Percentiles rank a stretch among this genome's conserved stretches.
Conservation (phyloP, 2,888 invertebrate genomes). For the Tanypteryx hageni region DNA sequence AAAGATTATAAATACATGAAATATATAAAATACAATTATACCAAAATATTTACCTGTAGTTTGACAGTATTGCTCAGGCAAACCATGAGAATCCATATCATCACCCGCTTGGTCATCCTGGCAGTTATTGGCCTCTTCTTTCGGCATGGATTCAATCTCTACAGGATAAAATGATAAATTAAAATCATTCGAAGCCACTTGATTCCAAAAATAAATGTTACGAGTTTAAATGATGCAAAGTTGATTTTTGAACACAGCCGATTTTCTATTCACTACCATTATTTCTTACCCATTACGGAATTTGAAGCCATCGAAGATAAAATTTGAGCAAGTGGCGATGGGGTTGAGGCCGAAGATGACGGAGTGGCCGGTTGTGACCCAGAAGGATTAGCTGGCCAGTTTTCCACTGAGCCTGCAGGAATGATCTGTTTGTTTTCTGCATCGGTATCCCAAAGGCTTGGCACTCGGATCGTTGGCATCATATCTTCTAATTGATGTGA, state of each 20-base stretch:
- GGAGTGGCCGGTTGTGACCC: conserved; percentile 57
- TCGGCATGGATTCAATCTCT: conserved; percentile 18
- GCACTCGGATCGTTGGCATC: conserved; percentile 60
- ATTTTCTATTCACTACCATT: neutral
- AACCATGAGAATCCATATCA: conserved; percentile 56
- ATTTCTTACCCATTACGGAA: conserved; percentile 38
- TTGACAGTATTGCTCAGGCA: conserved; percentile 54
- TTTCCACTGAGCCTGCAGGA: conserved; percentile 37
- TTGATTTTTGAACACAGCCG: neutral
- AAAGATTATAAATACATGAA: no score
- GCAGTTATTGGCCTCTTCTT: conserved; percentile 42
- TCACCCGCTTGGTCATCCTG: conserved; percentile 38
- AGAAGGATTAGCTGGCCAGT: conserved; percentile 43
- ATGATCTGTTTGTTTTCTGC: conserved; percentile 46
- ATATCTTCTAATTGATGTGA: conserved; percentile 55
- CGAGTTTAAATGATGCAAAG: no score
- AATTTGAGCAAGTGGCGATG: conserved; percentile 55
- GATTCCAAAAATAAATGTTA: neutral
- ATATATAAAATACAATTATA: neutral
- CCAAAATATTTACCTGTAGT: conserved; percentile 1
- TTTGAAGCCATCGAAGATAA: conserved; percentile 51
- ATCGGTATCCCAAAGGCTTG: conserved; percentile 56
- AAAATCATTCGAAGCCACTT: neutral
- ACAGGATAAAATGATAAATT: neutral
- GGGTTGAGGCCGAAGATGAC: conserved; percentile 53